phyloP scores from a whole-genome alignment of 64 coral and sea anemone genomes.

The Montipora sp. region DNA sequence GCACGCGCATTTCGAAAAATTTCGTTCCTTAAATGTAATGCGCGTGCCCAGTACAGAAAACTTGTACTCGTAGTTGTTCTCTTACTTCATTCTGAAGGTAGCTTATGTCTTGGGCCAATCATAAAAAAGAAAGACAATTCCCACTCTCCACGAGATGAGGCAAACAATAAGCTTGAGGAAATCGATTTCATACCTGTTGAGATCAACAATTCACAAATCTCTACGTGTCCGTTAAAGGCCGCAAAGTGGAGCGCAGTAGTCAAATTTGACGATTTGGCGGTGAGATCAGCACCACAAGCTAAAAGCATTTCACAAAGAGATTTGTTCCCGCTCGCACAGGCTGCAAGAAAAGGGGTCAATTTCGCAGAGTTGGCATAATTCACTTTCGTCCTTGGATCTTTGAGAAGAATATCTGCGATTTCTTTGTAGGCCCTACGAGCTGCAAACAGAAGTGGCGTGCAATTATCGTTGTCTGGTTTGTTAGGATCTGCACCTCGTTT shows the following conservation, averaged over 20 bases:
- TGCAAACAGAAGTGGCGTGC: conserved; percentile 36
- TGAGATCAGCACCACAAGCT: conserved; percentile 17
- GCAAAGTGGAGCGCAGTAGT: conserved; percentile 48
- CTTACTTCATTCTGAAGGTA: too few relatives aligned
- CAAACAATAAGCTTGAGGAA: background rate
- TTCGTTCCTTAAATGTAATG: too few relatives aligned
- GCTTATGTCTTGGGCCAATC: too few relatives aligned
- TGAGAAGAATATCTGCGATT: conserved; percentile 42
- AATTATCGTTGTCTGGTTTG: conserved; percentile 9
- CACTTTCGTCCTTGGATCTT: background rate
- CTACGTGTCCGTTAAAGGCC: background rate
- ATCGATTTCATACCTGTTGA: conserved; percentile 4
- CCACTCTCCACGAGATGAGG: too few relatives aligned
- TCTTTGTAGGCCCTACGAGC: conserved; percentile 43
- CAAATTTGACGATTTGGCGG: conserved; percentile 9
- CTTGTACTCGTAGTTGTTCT: too few relatives aligned
- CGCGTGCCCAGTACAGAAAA: too few relatives aligned
- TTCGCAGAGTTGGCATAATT: conserved; percentile 8
- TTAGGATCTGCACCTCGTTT: conserved; percentile 35
- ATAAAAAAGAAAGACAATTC: too few relatives aligned
- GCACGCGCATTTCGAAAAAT: too few relatives aligned
- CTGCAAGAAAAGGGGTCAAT: conserved; percentile 39
- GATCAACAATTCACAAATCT: conserved; percentile 44
- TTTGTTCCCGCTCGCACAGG: conserved; percentile 18
- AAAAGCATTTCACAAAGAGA: conserved; percentile 38